Base-by-base conservation (phyloP, 2,888 invertebrate genomes). In the Nasonia oneida region DNA sequence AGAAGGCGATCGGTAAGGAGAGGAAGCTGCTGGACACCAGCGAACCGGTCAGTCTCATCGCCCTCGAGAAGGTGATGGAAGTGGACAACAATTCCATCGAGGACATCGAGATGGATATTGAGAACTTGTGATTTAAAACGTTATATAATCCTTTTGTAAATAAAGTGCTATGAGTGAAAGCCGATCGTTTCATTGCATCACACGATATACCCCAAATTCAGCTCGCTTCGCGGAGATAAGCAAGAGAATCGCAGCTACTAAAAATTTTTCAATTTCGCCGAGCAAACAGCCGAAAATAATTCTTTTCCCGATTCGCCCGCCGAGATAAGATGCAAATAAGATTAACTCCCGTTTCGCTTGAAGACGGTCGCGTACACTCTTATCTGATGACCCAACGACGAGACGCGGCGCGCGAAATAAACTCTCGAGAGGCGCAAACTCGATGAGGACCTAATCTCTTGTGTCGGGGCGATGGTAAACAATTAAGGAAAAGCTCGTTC, bases 41-140 rank as follows among this genome's bases (percentile, higher is more conserved):
- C 10, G 86, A 85, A 4, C 89, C 91, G 0, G 85, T 92, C 15
- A 91, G 91, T 70, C 86, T 93, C 71, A 61, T 89, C 0, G 83
- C 83, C 2, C 89, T 93, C 4, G 88, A 90, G 75, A 88, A 86
- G 18, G 89, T 81, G 67, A 81, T 88, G 3, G 85, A 88, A 23
- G 87, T 89, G 8, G 87, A 89, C 23, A 74, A 81, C 15, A 42
- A 61, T 61, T 61, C 67, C 3, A 81, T 88, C 6, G 91, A 91
- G 74, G 90, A 90, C 10, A 73, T 87, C 33, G 87, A 85, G 33
- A 85, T 87, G 83, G 74, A 85, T 61, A 84, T 84, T 18, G 87
- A 87, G 53, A 75, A 64, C 61, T 71, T 86, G 39, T 86, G n/a
- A 70, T 67, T 29, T 3, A 5, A 29, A 29, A 29, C 29, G n/a